Percentiles rank a stretch among this genome's conserved stretches.
Evolutionary conservation across 2,888 invertebrate species (phyloP).

Genomic region (Neoascia interrupta): DNA sequence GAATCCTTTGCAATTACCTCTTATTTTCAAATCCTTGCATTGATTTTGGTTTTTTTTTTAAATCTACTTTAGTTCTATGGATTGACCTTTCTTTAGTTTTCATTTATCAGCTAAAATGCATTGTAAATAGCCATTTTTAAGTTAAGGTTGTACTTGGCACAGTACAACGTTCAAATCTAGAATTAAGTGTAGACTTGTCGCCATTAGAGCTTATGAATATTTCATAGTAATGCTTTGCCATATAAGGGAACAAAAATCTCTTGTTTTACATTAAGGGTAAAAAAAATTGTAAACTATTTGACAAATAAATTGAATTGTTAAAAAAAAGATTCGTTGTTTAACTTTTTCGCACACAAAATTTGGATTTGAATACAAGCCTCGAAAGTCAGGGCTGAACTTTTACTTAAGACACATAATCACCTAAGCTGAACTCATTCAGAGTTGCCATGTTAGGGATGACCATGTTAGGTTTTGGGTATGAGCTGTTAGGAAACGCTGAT

Average conservation of each 20-base stretch:
- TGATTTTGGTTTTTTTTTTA: constrained; percentile 13
- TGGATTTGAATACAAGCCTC: no score
- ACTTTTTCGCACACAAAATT: no score
- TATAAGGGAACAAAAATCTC: constrained; percentile 49
- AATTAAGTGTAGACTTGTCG: constrained; percentile 46
- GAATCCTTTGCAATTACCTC: constrained; percentile 9
- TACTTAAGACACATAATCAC: no score
- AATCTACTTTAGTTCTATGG: constrained; percentile 10
- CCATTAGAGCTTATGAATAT: constrained; percentile 51
- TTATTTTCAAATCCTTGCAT: constrained; percentile 5
- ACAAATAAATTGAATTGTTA: no score
- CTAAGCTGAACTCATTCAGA: no score
- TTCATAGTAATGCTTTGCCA: constrained; percentile 63
- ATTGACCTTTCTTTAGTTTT: constrained; percentile 5
- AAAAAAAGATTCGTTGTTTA: no score
- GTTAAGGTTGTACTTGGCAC: constrained; percentile 38
- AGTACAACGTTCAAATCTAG: constrained; percentile 31
- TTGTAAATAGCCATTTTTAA: constrained; percentile 57
- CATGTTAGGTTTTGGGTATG: no score
- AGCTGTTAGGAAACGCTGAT: no score
- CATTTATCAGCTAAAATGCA: constrained; percentile 22
- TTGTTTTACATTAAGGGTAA: constrained; percentile 44
- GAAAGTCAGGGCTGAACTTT: no score
- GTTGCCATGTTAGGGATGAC: no score
- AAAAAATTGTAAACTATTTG: constrained; percentile 40